Percentiles rank a stretch among this genome's conserved stretches.
Conservation (phyloP, 2,113 vertebrate species). For the Platysternon megacephalum region DNA sequence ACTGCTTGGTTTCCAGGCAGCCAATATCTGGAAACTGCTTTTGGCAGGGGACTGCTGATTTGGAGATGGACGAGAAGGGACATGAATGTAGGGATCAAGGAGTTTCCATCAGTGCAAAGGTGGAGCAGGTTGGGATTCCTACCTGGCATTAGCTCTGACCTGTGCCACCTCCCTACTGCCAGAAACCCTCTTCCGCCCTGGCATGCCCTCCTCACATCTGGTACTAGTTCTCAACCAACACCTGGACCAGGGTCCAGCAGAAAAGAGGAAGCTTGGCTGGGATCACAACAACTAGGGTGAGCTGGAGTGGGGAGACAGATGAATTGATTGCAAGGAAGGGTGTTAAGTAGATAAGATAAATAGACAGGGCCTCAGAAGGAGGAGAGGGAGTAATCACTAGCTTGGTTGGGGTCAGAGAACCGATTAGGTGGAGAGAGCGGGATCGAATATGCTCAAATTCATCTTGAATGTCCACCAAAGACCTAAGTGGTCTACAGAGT, state of each 20-base stretch:
- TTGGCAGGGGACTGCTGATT: background rate
- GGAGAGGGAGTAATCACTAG: background rate
- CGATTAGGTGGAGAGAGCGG: background rate
- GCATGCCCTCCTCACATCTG: fast-evolving
- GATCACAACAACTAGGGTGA: background rate
- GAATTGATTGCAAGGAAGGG: background rate
- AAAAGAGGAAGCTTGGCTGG: background rate
- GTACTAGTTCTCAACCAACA: background rate
- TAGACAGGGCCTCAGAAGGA: background rate
- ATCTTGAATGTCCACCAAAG: background rate
- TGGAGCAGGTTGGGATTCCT: background rate
- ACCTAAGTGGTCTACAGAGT: background rate
- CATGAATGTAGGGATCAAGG: background rate
- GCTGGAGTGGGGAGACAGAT: background rate
- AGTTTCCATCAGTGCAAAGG: background rate
- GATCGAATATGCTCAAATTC: background rate
- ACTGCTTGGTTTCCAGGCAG: background rate
- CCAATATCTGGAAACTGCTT: background rate
- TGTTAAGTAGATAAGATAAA: background rate
- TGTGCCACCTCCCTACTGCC: fast-evolving
- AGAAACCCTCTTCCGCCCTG: background rate
- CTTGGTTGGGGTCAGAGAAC: background rate
- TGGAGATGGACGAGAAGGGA: background rate
- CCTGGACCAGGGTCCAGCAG: background rate
- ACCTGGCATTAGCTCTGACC: fast-evolving